These are phyloP conservation scores for Corvus hawaiiensis DNA, from an alignment of 2,113 vertebrate genomes.

Conservation along the genomic window DNA sequence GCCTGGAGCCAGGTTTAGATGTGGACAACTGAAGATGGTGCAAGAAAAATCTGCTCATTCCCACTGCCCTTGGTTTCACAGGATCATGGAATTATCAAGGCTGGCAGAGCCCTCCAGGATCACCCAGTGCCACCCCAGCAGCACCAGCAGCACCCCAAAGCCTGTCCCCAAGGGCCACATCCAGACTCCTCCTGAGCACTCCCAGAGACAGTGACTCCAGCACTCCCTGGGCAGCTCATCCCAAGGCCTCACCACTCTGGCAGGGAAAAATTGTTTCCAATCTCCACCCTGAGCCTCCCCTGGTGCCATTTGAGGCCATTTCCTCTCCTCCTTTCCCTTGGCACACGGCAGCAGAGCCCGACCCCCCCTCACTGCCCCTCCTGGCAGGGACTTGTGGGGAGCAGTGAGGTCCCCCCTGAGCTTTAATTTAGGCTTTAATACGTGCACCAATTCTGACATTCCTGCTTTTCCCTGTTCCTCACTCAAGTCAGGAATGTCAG, in stretches of 20 bases:
- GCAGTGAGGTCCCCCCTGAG: accelerated
- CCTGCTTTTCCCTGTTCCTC: background rate
- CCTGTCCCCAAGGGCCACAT: background rate
- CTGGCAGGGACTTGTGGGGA: background rate
- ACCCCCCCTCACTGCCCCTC: background rate
- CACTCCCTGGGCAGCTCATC: too few species aligned
- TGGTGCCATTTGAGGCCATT: too few species aligned
- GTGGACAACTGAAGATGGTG: background rate
- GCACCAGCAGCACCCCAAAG: background rate
- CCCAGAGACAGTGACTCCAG: too few species aligned
- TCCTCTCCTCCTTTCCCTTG: too few species aligned
- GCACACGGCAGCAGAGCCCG: background rate
- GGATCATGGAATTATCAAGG: accelerated
- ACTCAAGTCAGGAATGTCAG: background rate
- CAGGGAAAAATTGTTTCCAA: too few species aligned
- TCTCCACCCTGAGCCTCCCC: too few species aligned
- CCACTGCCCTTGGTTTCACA: background rate
- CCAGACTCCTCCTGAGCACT: background rate
- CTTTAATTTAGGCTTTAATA: background rate
- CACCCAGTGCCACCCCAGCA: background rate
- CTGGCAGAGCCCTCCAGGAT: accelerated
- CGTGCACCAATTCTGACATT: background rate
- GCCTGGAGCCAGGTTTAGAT: background rate
- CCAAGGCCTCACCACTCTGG: too few species aligned
- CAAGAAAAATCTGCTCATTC: background rate